Evolutionary conservation across 2,888 invertebrate species (phyloP).

Genomic region (Gryllus longicercus): DNA sequence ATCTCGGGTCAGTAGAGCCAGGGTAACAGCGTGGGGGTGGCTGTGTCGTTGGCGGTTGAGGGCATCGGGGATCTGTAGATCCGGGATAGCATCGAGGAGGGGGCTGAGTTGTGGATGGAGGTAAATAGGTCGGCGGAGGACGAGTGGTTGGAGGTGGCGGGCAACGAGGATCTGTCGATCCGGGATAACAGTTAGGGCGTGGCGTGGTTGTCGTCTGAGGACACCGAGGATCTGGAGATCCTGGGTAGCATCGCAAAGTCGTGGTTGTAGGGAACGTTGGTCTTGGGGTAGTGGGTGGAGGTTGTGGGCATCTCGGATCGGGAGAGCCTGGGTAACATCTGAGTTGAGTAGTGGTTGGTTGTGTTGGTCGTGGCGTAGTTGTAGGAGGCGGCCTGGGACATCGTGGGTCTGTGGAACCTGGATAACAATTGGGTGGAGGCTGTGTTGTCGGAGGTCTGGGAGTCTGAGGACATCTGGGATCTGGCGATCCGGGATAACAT

Average conservation of each 20-base stretch:
- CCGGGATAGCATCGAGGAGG: slow-evolving; percentile 37
- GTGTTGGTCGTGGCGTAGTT: slow-evolving; percentile 42
- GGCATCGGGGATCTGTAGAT: slow-evolving; percentile 43
- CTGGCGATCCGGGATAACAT: slow-evolving; percentile 36
- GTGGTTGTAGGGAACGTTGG: slow-evolving; percentile 34
- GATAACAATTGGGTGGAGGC: slow-evolving; percentile 39
- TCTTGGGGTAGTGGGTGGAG: slow-evolving; percentile 41
- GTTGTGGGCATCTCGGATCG: slow-evolving; percentile 44
- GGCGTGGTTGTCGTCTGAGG: slow-evolving; percentile 39
- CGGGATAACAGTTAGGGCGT: slow-evolving; percentile 45
- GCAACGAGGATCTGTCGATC: slow-evolving; percentile 44
- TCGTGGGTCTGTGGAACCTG: slow-evolving; percentile 42
- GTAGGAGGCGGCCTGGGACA: slow-evolving; percentile 37
- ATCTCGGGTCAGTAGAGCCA: too few relatives aligned
- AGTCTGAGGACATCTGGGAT: slow-evolving; percentile 34
- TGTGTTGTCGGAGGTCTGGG: background rate
- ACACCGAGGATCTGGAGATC: slow-evolving; percentile 38
- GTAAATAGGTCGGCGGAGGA: slow-evolving; percentile 41
- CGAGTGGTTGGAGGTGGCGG: slow-evolving; percentile 43
- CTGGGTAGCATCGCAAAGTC: slow-evolving; percentile 30
- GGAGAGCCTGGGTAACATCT: slow-evolving; percentile 39
- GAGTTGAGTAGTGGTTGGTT: slow-evolving; percentile 37
- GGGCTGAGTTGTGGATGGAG: slow-evolving; percentile 36
- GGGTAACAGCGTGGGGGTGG: too few relatives aligned
- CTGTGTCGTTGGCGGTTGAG: too few relatives aligned